Percentiles rank a stretch among this genome's conserved stretches.
phyloP scores from a whole-genome alignment of 2,888 invertebrate species.

The Melieria crassipennis region DNA sequence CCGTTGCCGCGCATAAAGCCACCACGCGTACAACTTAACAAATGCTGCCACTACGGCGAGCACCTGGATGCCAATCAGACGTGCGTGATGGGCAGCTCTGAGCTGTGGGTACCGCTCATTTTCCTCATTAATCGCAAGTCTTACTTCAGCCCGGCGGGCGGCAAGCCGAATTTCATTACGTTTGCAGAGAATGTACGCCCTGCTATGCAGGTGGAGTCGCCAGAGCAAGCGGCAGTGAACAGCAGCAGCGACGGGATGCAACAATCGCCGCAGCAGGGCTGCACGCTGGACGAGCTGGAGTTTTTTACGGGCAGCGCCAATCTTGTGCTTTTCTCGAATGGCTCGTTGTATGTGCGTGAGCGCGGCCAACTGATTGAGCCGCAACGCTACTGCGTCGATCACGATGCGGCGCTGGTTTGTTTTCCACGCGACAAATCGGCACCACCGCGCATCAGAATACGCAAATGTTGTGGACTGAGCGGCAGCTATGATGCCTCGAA shows the following conservation, averaged over 20 bases:
- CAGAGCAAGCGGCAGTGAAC: constrained; percentile 51
- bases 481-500: constrained; percentile 71
- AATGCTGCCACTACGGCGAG: constrained; percentile 70
- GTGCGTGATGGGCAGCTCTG: constrained; percentile 58
- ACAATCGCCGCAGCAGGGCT: constrained; percentile 23
- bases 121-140: constrained; percentile 68
- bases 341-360: constrained; percentile 71
- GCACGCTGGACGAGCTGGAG: constrained; percentile 47
- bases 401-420: constrained; percentile 74
- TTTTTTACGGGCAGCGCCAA: constrained; percentile 61
- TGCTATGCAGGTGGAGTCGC: constrained; percentile 27
- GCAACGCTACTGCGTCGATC: constrained; percentile 76
- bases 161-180: constrained; percentile 65
- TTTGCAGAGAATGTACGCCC: constrained; percentile 64
- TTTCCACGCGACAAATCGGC: constrained; percentile 58
- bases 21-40: constrained; percentile 64
- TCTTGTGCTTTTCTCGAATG: constrained; percentile 73
- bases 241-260: constrained; percentile 53
- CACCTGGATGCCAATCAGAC: constrained; percentile 64
- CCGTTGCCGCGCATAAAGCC: constrained; percentile 47
- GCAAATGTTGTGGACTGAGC: constrained; percentile 78
- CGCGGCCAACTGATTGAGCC: constrained; percentile 67
- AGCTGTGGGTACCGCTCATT: constrained; percentile 70
- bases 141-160: constrained; percentile 63
- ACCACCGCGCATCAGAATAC: constrained; percentile 59